phyloP scores from a whole-genome alignment of 23 tunicate species.

The Styela plicata region DNA sequence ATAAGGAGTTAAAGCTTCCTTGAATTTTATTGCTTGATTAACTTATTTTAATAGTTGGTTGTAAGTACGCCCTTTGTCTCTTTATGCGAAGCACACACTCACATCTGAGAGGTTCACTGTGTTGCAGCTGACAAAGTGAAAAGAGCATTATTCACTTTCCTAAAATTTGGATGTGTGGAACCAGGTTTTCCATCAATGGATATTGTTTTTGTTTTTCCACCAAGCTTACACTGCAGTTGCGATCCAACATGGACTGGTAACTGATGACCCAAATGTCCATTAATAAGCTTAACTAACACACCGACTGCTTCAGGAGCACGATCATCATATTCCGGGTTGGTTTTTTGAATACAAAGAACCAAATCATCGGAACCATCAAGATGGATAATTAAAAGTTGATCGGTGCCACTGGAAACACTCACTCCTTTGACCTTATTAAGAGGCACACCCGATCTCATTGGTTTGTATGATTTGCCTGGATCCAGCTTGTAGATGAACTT shows the following conservation, averaged over 20 bases:
- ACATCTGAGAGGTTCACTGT: no score
- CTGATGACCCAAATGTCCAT: conserved; percentile 28
- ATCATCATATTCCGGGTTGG: conserved; percentile 68
- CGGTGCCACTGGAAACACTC: conserved; percentile 50
- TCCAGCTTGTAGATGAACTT: conserved; percentile 74
- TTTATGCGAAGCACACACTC: no score
- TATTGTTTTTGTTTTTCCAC: conserved; percentile 75
- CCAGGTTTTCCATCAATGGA: conserved; percentile 56
- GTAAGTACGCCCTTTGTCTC: no score
- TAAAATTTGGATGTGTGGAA: conserved; percentile 48
- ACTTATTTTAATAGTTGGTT: no score
- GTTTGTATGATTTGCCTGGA: conserved; percentile 78
- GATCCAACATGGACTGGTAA: conserved; percentile 62
- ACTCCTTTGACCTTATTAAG: conserved; percentile 65
- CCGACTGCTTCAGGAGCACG: conserved; percentile 90
- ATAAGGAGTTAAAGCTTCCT: no score
- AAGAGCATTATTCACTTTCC: conserved; percentile 59
- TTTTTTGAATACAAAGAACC: conserved; percentile 79
- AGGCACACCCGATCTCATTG: conserved; percentile 68
- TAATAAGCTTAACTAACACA: conserved; percentile 14
- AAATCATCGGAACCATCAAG: conserved; percentile 83
- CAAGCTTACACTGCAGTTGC: conserved; percentile 70
- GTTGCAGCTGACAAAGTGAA: conserved; percentile 49
- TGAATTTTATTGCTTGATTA: no score
- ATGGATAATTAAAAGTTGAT: conserved; percentile 81